These are phyloP conservation scores for Cydia amplana DNA, from an alignment of 1,140 invertebrate genomes.

Conservation along the genomic window DNA sequence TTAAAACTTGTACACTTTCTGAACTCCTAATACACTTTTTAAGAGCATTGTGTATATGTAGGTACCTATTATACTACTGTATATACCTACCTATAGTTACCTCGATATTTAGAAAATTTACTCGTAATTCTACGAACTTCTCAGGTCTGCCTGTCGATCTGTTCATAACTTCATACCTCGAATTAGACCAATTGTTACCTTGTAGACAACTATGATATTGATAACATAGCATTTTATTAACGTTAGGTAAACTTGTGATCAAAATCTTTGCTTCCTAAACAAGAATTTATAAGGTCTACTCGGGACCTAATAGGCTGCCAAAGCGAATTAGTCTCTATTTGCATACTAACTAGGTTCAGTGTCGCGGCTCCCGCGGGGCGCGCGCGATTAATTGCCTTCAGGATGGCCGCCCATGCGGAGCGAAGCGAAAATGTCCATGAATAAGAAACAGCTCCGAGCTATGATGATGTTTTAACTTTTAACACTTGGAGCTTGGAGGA, in stretches of 20 bases:
- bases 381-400: slow-evolving; percentile 72
- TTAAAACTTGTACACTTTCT: background rate
- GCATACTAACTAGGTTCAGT: slow-evolving; percentile 48
- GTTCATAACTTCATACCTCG: too few species aligned
- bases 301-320: background rate
- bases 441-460: slow-evolving; percentile 12
- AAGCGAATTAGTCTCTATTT: slow-evolving; percentile 32
- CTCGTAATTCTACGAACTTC: too few species aligned
- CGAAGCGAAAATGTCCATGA: slow-evolving; percentile 42
- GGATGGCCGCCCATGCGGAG: slow-evolving; percentile 45
- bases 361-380: slow-evolving; percentile 59
- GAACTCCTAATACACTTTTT: background rate
- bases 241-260: background rate
- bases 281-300: background rate
- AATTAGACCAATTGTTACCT: too few species aligned
- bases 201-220: too few species aligned
- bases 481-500: background rate
- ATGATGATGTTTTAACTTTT: slow-evolving; percentile 26
- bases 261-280: slow-evolving; percentile 10
- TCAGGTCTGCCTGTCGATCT: too few species aligned
- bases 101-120: too few species aligned
- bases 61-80: too few species aligned
- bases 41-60: background rate
- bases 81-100: too few species aligned
- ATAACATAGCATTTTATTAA: background rate